Evolutionary conservation across 1,140 invertebrate genomes (phyloP).

Genomic region (Drosophila setifemur): DNA sequence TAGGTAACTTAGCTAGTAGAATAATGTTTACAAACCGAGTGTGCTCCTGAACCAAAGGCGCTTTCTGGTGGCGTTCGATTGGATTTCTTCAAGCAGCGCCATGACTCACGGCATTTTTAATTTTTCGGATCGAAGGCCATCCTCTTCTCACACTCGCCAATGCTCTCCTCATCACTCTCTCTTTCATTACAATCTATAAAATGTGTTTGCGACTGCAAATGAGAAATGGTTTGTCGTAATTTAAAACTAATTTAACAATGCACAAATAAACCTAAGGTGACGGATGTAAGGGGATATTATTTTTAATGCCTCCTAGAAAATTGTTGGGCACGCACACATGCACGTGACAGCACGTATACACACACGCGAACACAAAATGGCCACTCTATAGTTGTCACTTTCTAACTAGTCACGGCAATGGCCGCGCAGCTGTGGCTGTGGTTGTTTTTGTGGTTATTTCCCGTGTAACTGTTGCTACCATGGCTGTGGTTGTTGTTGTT

Average conservation of each 20-base stretch:
- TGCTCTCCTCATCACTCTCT: slow-evolving; percentile 26
- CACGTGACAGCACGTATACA: slow-evolving; percentile 6
- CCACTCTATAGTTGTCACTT: slow-evolving; percentile 49
- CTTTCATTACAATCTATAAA: slow-evolving; percentile 69
- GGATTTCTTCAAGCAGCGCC: slow-evolving; percentile 42
- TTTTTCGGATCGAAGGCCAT: slow-evolving; percentile 55
- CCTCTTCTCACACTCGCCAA: slow-evolving; percentile 64
- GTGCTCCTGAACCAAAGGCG: slow-evolving; percentile 60
- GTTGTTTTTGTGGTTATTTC: slow-evolving; percentile 17
- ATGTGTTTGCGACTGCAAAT: slow-evolving; percentile 80
- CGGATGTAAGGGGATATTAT: slow-evolving; percentile 10
- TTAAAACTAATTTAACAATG: slow-evolving; percentile 78
- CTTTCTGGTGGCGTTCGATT: slow-evolving; percentile 55
- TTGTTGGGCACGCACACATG: slow-evolving; percentile 14
- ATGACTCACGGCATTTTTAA: slow-evolving; percentile 56
- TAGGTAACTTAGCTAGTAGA: slow-evolving; percentile 39
- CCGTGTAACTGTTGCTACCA: slow-evolving; percentile 24
- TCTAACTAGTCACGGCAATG: slow-evolving; percentile 65
- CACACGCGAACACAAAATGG: not conserved
- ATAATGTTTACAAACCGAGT: slow-evolving; percentile 74
- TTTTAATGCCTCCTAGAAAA: slow-evolving; percentile 5
- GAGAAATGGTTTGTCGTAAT: slow-evolving; percentile 81
- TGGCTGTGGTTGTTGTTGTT: slow-evolving; percentile 22
- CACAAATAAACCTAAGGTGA: slow-evolving; percentile 40
- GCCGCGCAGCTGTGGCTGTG: slow-evolving; percentile 38